Evolutionary conservation across 2,797 vertebrate species (phyloP), one percentile per base, ranked within the genome.

Genomic region (Varecia variegata): DNA sequence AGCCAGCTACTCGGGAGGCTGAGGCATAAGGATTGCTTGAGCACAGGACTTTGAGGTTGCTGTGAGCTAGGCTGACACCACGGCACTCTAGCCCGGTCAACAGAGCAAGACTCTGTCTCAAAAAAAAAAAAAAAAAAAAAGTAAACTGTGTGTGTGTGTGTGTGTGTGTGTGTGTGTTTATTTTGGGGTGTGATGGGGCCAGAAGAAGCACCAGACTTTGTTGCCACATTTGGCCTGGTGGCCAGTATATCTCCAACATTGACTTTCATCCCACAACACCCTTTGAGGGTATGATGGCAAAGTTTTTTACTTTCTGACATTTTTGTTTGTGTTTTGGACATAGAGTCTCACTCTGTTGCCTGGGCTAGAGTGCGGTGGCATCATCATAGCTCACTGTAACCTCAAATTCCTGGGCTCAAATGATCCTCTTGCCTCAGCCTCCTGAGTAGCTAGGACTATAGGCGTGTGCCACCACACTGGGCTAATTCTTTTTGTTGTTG

Each of bases 291-390:
- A 65, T 95, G 58, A 92, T 8, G 25, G 62, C 73, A 95, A 93
- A 95, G 45, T 30, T 50, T 90, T 96, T 56, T 87, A 62, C 71
- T 82, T 90, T 77, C 88, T 95, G 95, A 92, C 84, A 88, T 97
- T 96, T 97, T 94, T 70, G 35, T 38, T 40, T 17, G 13, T 32
- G 17, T 70, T 38, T 88, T 84, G 32, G 15, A 20, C 13, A 65
- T 32, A 65, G 62, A 65, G 17, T 65, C 32, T 65, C 3, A 8
- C 17, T 65, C 32, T 65, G 62, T 65, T 65, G 62, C 32, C 32
- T n/a, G 60, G 60, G 60, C 32, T 65, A n/a, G 15, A 65, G 7
- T 65, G 62, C 1, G 3, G 32, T 65, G 62, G 62, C 5, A n/a
- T 65, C 15, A 18, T 65, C 15, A 18, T n/a, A 65, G 62, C 62